These are phyloP conservation scores for Apaloderma vittatum DNA, from an alignment of 2,113 vertebrate species.

Conservation along the genomic window DNA sequence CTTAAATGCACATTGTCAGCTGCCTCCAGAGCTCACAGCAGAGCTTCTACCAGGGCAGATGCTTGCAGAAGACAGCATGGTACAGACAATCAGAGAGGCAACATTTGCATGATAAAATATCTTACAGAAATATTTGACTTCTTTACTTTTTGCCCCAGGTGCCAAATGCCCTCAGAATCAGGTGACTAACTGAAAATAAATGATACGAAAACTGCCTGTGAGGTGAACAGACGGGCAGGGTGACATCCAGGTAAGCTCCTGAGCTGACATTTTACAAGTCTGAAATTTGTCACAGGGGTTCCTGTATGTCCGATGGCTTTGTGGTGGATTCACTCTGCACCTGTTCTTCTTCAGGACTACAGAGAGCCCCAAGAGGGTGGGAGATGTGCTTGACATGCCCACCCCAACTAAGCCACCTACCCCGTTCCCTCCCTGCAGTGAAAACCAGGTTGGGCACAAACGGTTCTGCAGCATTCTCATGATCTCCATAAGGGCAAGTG, in stretches of 20 bases:
- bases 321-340: not conserved
- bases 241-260: not conserved
- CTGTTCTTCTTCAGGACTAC: not conserved
- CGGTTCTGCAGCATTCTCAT: not conserved
- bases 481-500: not conserved
- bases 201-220: not conserved
- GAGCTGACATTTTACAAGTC: not conserved
- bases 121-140: not conserved
- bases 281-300: not conserved
- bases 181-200: not conserved
- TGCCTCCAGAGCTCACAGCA: not conserved
- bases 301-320: not conserved
- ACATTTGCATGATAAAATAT: not conserved
- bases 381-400: not conserved
- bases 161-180: not conserved
- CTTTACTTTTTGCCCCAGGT: not conserved
- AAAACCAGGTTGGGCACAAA: not conserved
- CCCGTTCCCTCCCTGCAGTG: not conserved
- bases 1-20: constrained; percentile 40
- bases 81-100: not conserved
- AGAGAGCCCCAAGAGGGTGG: fast-evolving
- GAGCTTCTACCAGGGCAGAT: not conserved
- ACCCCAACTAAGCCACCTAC: not conserved
- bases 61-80: not conserved
- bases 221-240: not conserved